Evolutionary conservation across 2,888 invertebrate species (phyloP).

Genomic region (Cylindroiulus punctatus): DNA sequence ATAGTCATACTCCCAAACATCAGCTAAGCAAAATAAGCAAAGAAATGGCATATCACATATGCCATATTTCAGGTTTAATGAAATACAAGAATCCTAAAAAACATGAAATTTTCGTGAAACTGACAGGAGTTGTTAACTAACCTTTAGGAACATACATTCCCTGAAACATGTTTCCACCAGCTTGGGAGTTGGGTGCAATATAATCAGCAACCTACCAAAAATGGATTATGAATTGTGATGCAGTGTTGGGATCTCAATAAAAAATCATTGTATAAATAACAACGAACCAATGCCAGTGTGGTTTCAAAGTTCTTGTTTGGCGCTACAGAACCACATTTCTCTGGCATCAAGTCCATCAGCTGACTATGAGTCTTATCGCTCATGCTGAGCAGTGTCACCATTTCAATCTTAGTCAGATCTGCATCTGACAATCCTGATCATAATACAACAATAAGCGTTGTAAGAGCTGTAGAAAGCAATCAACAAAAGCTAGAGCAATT

Average conservation of each 20-base stretch:
- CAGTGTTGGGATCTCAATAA: too few species aligned
- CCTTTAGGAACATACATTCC: conserved; percentile 84
- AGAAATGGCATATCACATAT: neutral
- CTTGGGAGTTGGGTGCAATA: conserved; percentile 88
- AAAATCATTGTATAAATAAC: neutral
- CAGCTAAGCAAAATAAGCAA: conserved; percentile 64
- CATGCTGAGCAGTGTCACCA: conserved; percentile 91
- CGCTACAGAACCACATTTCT: conserved; percentile 86
- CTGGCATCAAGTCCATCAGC: conserved; percentile 93
- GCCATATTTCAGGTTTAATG: neutral
- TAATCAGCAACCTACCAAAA: conserved; percentile 78
- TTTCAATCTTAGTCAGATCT: conserved; percentile 83
- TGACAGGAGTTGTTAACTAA: conserved; percentile 58
- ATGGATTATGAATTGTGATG: neutral
- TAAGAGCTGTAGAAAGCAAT: neutral
- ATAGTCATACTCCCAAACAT: conserved; percentile 92
- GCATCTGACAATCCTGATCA: conserved; percentile 71
- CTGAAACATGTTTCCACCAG: conserved; percentile 77
- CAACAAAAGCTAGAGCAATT: neutral
- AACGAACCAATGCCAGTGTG: conserved; percentile 78
- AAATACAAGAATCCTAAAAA: neutral
- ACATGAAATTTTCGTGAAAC: neutral
- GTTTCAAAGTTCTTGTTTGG: conserved; percentile 85
- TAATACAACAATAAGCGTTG: neutral
- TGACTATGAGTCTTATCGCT: conserved; percentile 96